These are phyloP conservation scores for Geopemphigus sp. DNA, from an alignment of 1,140 invertebrate genomes.

Conservation along the genomic window DNA sequence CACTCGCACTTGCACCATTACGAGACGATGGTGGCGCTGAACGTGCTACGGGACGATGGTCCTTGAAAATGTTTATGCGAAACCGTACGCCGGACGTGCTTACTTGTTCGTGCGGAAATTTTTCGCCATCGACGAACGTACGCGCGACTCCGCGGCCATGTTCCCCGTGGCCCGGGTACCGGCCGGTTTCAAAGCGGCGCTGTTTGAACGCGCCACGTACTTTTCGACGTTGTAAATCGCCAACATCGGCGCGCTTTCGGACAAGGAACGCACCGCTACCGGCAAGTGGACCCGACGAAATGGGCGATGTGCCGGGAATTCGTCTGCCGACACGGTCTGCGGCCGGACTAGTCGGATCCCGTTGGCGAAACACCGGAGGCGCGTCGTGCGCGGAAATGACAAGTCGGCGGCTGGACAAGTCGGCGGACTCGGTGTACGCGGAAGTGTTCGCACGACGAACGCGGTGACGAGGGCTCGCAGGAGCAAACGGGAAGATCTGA, in stretches of 20 bases:
- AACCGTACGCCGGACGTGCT: slow-evolving; percentile 64
- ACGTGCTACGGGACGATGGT: slow-evolving; percentile 68
- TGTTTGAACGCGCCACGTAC: too few species aligned
- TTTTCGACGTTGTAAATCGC: neutral
- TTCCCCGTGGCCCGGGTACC: too few species aligned
- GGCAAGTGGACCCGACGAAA: neutral
- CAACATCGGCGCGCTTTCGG: neutral
- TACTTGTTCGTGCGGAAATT: too few species aligned
- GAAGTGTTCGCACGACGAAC: neutral
- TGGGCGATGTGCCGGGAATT: too few species aligned
- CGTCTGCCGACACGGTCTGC: neutral
- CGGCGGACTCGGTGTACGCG: neutral
- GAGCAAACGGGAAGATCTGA: neutral
- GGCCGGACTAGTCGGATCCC: neutral
- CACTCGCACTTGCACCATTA: slow-evolving; percentile 74
- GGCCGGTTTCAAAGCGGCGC: too few species aligned
- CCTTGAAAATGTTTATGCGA: slow-evolving; percentile 78
- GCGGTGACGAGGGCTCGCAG: neutral
- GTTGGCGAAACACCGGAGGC: neutral
- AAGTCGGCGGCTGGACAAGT: neutral
- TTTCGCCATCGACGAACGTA: too few species aligned
- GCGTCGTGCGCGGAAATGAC: neutral
- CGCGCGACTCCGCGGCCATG: too few species aligned
- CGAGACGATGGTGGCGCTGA: slow-evolving; percentile 75
- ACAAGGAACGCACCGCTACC: neutral